Evolutionary conservation across 2,888 invertebrate species (phyloP), one percentile per base, ranked within the genome.

Genomic region (Pomacea canaliculata): DNA sequence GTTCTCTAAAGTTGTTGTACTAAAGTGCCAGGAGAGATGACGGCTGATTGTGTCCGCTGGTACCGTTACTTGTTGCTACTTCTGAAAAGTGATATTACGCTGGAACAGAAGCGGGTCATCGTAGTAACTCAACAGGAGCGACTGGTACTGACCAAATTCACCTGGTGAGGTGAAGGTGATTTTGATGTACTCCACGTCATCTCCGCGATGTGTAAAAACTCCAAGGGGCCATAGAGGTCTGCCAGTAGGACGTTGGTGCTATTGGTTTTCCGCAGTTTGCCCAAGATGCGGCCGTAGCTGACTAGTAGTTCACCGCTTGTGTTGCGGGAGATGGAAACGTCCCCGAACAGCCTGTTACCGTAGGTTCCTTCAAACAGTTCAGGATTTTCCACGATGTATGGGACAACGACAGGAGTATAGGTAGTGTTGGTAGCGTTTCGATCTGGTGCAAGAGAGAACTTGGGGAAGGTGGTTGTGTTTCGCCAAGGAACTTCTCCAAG

Each of bases 401-500:
- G 67, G 12, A 71, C 68, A 27, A 67, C 62, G 62, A 63, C 19
- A 49, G 48, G 18, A 8, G 13, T 13, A 56, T 48, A 12, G 46
- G 23, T 62, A 66, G 63, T 49, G 46, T 16, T 9, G 62, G 37
- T 0, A 46, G 37, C 4, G 37, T 37, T 5, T 5, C 5, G 5
- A 5, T 37, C 37, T 37, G 63, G 12, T 12, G 7, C 19, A 19
- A 1, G 10, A 12, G 63, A 12, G 63, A 63, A 63, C 16, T 19
- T 2, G 63, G 7, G 9, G 3, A 12, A 10, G 8, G 2, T 63
- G 10, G 27, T 63, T 12, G 10, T 5, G n/a, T 63, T n/a, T 19
- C 2, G 63, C 63, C 63, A 63, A 9, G 81, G 82, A 12, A 76
- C 51, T 63, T 82, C 78, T 8, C 80, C 79, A 51, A 83, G 66